Evolutionary conservation across 2,888 invertebrate genomes (phyloP).

Genomic region (Lasioglossum pauxillum): DNA sequence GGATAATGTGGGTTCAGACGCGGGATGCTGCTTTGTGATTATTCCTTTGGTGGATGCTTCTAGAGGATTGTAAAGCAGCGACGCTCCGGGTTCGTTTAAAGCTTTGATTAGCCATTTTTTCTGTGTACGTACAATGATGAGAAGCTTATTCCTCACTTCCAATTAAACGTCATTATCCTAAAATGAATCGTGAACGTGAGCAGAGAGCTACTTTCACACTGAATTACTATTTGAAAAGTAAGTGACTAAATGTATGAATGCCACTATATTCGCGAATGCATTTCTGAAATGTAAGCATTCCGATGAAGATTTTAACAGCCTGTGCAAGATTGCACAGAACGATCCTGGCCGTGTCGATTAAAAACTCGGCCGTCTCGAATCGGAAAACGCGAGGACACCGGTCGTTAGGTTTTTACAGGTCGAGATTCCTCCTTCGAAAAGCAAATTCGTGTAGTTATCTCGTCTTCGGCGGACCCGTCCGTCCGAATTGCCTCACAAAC

Average conservation of each 20-base stretch:
- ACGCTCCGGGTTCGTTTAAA: neutral
- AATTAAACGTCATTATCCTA: neutral
- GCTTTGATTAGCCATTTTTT: neutral
- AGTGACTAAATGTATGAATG: neutral
- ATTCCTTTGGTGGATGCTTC: neutral
- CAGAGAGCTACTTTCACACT: neutral
- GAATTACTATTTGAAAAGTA: neutral
- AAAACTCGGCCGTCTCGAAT: neutral
- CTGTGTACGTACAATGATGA: neutral
- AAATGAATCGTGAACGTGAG: neutral
- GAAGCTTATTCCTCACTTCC: neutral
- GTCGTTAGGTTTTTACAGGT: neutral
- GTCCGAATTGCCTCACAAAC: neutral
- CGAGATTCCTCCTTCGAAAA: neutral
- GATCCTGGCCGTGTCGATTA: neutral
- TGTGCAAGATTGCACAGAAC: neutral
- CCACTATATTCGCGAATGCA: neutral
- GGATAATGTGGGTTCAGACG: neutral
- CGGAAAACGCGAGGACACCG: slow-evolving; percentile 19
- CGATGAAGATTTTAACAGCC: neutral
- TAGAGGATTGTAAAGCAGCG: neutral
- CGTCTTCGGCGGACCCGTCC: neutral
- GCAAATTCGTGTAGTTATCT: slow-evolving; percentile 18
- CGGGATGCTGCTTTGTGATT: neutral
- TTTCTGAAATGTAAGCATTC: neutral